Base-by-base conservation (phyloP, 1,140 invertebrate species). In the Bombus consobrinus region DNA sequence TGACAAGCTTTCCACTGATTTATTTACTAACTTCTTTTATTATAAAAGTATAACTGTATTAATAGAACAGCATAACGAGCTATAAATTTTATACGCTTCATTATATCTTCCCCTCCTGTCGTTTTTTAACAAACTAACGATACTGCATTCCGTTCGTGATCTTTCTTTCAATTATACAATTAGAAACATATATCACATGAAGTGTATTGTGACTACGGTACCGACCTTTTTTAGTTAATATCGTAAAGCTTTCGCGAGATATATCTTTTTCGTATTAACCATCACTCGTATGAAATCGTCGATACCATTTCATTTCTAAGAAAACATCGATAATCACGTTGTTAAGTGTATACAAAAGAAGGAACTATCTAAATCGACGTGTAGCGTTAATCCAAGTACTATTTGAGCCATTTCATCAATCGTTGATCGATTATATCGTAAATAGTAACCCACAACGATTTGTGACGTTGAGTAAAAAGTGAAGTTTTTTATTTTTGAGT, bases 11-110 rank as follows among this genome's bases (percentile, higher is more conserved):
- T 53, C 18, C 18, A 53, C 18, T 53, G 47, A 53, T 53, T 53
- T 53, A 53, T 53, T 53, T 53, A 5, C 22, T 22, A 53, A 22
- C 6, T 53, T 78, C n/a, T 78, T 71, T 69, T 71, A 37, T 34
- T 84, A 78, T 59, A 84, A 79, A 84, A 83, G 12, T 84, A 13
- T 68, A 77, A 41, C 32, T 59, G 15, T 22, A 9, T n/a, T 75
- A 32, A 80, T 71, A 57, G 34, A 37, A 66, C 25, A n/a, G 15
- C 4, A 32, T 57, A 32, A 72, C 28, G 57, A 22, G 1, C 25
- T 13, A 39, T 22, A 39, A n/a, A 39, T 34, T 53, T 76, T 28
- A 82, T 34, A 47, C 41, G 25, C 13, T n/a, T 0, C 43, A 8
- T 76, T n/a, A 1, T 4, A 22, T 66, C 41, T 43, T 47, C 9